phyloP scores from a whole-genome alignment of 2,888 invertebrate genomes.

The Acleris emargana region DNA sequence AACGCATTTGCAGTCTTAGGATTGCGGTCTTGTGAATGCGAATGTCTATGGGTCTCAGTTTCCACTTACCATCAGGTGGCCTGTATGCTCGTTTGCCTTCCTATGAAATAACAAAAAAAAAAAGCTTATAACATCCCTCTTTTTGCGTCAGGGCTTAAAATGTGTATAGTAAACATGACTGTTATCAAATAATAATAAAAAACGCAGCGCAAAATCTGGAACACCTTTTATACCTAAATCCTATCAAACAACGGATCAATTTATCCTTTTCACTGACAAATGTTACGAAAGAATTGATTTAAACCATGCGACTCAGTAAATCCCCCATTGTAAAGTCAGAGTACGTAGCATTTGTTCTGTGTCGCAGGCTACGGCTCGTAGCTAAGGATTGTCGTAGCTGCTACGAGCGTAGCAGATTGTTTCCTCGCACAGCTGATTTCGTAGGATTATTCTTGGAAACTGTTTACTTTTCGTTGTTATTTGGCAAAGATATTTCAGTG shows the following conservation, averaged over 20 bases:
- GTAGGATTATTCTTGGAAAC: slow-evolving; percentile 11
- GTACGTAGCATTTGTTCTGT: slow-evolving; percentile 27
- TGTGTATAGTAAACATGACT: too few relatives aligned
- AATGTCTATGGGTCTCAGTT: too few relatives aligned
- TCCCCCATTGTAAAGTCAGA: slow-evolving; percentile 11
- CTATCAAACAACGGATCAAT: neutral
- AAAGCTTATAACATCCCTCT: too few relatives aligned
- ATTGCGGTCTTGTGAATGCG: too few relatives aligned
- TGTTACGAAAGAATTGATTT: slow-evolving; percentile 16
- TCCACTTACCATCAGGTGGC: too few relatives aligned
- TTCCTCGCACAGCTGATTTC: slow-evolving; percentile 30
- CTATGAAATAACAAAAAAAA: too few relatives aligned
- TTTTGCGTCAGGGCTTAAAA: too few relatives aligned
- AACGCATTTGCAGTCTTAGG: too few relatives aligned
- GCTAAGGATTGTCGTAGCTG: slow-evolving; percentile 26
- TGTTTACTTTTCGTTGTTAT: neutral
- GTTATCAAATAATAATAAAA: too few relatives aligned
- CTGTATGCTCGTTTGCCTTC: too few relatives aligned
- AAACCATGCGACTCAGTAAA: slow-evolving; percentile 23
- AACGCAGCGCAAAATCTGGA: too few relatives aligned
- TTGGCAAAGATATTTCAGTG: slow-evolving; percentile 2
- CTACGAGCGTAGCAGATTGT: slow-evolving; percentile 36
- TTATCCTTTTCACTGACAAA: neutral
- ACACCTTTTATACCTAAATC: neutral
- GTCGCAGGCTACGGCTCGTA: slow-evolving; percentile 24